phyloP scores from a whole-genome alignment of 23 tunicate species.

The Phallusia fumigata region DNA sequence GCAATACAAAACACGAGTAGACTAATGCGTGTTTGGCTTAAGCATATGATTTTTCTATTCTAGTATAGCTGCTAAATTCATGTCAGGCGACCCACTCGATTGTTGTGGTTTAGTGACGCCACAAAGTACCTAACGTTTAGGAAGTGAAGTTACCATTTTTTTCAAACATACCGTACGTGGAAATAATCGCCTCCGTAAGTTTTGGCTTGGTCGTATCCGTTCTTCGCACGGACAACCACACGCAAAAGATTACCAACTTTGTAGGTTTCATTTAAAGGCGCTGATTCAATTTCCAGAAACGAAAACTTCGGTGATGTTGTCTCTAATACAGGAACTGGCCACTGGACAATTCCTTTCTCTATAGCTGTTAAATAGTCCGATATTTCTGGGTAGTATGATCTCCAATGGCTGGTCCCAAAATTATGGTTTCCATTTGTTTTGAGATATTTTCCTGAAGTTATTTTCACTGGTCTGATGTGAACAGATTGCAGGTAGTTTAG shows the following conservation, averaged over 20 bases:
- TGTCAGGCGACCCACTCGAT: too few relatives aligned
- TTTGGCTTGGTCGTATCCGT: background rate
- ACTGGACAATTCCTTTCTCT: background rate
- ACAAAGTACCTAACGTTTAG: too few relatives aligned
- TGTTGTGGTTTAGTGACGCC: too few relatives aligned
- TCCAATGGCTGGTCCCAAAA: conserved; percentile 1
- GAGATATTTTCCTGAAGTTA: too few relatives aligned
- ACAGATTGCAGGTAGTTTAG: too few relatives aligned
- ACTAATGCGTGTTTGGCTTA: too few relatives aligned
- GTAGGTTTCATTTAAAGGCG: background rate
- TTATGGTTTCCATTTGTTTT: background rate
- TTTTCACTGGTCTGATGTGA: too few relatives aligned
- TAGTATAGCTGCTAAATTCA: too few relatives aligned
- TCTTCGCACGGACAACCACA: background rate
- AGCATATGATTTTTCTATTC: too few relatives aligned
- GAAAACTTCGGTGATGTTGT: conserved; percentile 1
- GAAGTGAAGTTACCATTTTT: too few relatives aligned
- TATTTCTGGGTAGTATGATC: conserved; percentile 6
- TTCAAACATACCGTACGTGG: background rate
- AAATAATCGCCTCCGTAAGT: background rate
- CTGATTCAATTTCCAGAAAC: background rate
- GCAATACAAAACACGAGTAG: too few relatives aligned
- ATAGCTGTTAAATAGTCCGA: background rate
- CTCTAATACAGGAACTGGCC: background rate
- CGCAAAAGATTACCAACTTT: background rate